Evolutionary conservation across 2,113 vertebrate genomes (phyloP).

Genomic region (Steatornis caripensis): DNA sequence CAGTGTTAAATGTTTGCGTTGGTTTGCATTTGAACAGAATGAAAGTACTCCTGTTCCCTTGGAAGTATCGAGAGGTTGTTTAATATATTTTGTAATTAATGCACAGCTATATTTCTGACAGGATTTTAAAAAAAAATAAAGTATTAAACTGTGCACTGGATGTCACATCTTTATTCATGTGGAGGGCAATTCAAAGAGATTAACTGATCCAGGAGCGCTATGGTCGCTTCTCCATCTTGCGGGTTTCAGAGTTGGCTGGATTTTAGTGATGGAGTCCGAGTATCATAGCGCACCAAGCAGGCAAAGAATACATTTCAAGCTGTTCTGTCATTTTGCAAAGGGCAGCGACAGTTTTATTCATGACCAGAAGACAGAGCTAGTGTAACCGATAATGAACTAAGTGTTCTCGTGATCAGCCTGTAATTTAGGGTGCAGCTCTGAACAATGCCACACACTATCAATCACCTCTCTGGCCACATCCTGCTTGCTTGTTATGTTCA

Average conservation of each 20-base stretch:
- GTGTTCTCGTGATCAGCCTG: not conserved
- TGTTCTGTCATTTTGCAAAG: not conserved
- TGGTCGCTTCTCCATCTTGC: not conserved
- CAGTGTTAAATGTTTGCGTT: not conserved
- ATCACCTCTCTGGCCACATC: not conserved
- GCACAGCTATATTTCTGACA: slow-evolving; percentile 25
- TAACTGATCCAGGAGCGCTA: not conserved
- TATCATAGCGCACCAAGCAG: not conserved
- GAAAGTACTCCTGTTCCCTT: not conserved
- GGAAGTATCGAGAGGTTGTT: not conserved
- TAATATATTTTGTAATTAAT: slow-evolving; percentile 61
- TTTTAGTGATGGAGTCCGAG: not conserved
- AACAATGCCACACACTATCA: not conserved
- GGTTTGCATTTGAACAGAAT: slow-evolving; percentile 4
- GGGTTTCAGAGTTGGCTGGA: not conserved
- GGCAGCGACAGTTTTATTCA: not conserved
- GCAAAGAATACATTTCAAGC: not conserved
- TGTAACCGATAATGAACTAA: not conserved
- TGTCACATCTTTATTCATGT: not conserved
- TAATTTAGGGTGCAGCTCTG: not conserved
- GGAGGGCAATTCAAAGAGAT: not conserved
- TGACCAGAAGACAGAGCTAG: not conserved
- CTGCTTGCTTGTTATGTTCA: not conserved
- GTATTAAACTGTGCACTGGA: not conserved
- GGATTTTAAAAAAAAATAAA: slow-evolving; percentile 41